Percentiles rank a stretch among this genome's conserved stretches.
Conservation (phyloP, 2,797 vertebrate genomes). For the Diglossa cyanea region DNA sequence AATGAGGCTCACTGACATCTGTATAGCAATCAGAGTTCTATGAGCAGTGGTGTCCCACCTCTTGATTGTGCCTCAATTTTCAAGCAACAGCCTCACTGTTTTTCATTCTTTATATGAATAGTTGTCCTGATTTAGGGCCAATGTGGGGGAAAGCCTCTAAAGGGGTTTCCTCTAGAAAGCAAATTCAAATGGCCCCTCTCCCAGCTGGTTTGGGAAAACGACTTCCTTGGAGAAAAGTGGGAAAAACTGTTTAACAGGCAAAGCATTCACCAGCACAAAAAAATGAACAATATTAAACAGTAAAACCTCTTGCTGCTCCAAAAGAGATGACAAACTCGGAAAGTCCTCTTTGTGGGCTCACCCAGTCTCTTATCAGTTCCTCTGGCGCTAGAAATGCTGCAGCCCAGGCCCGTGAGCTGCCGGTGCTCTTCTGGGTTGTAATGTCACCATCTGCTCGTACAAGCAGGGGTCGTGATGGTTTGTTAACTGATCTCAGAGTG, state of each 20-base stretch:
- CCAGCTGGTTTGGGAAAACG: not conserved
- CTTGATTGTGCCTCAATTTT: fast-evolving
- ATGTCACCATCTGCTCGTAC: not conserved
- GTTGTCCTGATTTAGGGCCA: not conserved
- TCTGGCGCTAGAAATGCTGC: not conserved
- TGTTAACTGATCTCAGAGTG: not conserved
- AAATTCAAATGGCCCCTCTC: not conserved
- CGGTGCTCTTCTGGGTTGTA: not conserved
- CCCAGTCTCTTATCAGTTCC: not conserved
- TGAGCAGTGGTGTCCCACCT: not conserved
- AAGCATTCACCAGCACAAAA: not conserved
- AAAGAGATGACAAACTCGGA: not conserved
- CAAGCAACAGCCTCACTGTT: not conserved
- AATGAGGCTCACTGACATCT: not conserved
- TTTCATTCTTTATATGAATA: not conserved
- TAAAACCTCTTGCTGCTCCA: not conserved
- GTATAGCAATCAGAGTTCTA: not conserved
- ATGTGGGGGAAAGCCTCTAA: not conserved
- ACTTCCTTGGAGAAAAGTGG: not conserved
- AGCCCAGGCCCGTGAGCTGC: not conserved
- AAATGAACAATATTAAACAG: not conserved
- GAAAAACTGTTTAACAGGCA: not conserved
- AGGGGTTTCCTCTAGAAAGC: not conserved
- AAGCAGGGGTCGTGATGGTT: not conserved
- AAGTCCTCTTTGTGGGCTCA: not conserved